These are phyloP conservation scores for Nyctibius grandis DNA, from an alignment of 2,797 vertebrate genomes.

Conservation along the genomic window DNA sequence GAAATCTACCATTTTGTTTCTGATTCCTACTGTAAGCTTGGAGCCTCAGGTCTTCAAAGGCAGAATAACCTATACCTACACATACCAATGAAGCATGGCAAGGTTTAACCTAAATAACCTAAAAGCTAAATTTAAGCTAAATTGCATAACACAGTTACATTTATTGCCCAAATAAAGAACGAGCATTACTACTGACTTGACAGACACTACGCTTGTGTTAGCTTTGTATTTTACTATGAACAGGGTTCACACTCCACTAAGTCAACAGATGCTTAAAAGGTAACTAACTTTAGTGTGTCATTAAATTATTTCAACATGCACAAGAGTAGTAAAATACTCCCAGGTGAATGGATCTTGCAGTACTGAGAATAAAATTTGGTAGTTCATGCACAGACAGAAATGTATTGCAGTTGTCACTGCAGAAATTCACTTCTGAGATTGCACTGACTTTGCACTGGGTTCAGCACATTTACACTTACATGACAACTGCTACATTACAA, in stretches of 20 bases:
- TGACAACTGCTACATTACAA: background rate
- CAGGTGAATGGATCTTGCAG: background rate
- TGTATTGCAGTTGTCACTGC: accelerated
- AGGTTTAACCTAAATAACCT: background rate
- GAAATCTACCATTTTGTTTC: background rate
- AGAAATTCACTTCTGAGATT: background rate
- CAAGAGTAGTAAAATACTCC: background rate
- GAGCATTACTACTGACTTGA: background rate
- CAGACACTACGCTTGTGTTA: background rate
- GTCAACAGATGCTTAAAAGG: background rate
- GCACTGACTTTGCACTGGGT: background rate
- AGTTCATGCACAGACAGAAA: background rate
- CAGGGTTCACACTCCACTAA: background rate
- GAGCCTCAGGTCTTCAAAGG: background rate
- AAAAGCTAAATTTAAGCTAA: background rate
- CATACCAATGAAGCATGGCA: background rate
- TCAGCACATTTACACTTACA: background rate
- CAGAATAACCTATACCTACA: background rate
- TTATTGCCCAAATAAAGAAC: background rate
- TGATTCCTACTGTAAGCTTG: background rate
- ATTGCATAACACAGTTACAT: background rate
- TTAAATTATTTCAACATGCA: background rate
- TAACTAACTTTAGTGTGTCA: background rate
- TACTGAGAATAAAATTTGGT: background rate
- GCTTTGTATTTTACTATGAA: background rate